Evolutionary conservation across 2,888 invertebrate species (phyloP).

Genomic region (Neuroscelio doddi): DNA sequence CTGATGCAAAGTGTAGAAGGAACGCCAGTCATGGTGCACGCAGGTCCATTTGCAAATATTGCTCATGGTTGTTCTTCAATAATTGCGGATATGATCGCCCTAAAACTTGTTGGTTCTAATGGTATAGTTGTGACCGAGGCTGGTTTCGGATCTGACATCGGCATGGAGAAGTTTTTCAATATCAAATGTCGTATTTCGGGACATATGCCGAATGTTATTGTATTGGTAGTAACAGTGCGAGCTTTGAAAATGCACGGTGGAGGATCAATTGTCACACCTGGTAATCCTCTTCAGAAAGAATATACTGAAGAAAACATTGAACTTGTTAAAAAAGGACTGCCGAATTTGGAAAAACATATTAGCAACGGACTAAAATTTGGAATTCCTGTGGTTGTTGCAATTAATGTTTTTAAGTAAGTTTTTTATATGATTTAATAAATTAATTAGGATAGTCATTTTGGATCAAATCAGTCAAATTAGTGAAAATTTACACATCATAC

Average conservation of each 20-base stretch:
- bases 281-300: slow-evolving; percentile 86
- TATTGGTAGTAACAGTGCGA: slow-evolving; percentile 93
- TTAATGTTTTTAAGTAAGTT: slow-evolving; percentile 89
- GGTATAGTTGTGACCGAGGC: slow-evolving; percentile 98
- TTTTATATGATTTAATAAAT: no score
- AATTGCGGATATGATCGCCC: slow-evolving; percentile 92
- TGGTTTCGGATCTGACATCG: slow-evolving; percentile 99
- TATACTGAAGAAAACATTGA: slow-evolving; percentile 92
- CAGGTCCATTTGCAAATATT: slow-evolving; percentile 99
- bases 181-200: slow-evolving; percentile 96
- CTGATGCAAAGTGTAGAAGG: slow-evolving; percentile 98
- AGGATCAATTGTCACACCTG: slow-evolving; percentile 90
- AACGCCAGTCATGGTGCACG: slow-evolving; percentile 95
- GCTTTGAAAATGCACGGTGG: slow-evolving; percentile 99
- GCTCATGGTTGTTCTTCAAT: slow-evolving; percentile 99
- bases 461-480: no score
- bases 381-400: slow-evolving; percentile 94
- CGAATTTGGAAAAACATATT: slow-evolving; percentile 94
- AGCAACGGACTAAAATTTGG: slow-evolving; percentile 92
- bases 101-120: slow-evolving; percentile 91
- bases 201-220: slow-evolving; percentile 88
- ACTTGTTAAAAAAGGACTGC: slow-evolving; percentile 87
- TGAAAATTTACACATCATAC: no score
- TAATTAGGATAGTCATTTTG: no score
- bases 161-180: slow-evolving; percentile 98